Conservation (phyloP, 2,797 vertebrate genomes). For the Percopsis omiscomaycus region DNA sequence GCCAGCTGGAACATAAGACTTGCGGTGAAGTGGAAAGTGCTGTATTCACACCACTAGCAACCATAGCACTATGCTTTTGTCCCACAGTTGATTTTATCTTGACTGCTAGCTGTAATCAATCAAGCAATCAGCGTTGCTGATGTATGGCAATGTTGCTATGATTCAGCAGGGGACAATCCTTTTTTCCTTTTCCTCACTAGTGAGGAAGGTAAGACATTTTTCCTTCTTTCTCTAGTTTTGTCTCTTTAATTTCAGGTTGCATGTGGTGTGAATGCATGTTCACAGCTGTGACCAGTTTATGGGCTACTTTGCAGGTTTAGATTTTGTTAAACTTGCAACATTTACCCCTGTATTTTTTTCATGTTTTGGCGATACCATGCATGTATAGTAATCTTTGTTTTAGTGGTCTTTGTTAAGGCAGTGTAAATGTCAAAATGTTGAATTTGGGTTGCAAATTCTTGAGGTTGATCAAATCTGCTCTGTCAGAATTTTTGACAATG, state of each 20-base stretch:
- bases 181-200: background rate
- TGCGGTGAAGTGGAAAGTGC: conserved; percentile 1
- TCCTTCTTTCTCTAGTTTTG: background rate
- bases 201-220: background rate
- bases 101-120: conserved; percentile 3
- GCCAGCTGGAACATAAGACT: conserved; percentile 1
- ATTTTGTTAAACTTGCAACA: too few species aligned
- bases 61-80: background rate
- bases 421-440: background rate
- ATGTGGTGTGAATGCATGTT: conserved; percentile 6
- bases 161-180: background rate
- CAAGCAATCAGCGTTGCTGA: background rate
- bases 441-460: too few species aligned
- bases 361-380: background rate
- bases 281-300: conserved; percentile 8
- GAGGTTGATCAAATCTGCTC: too few species aligned
- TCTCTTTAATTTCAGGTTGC: conserved; percentile 1
- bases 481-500: background rate
- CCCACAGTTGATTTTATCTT: conserved; percentile 12
- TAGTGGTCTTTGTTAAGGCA: conserved; percentile 23
- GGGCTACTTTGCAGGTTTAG: too few species aligned
- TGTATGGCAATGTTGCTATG: too few species aligned
- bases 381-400: conserved; percentile 4
- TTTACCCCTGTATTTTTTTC: conserved; percentile 2
- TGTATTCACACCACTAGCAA: conserved; percentile 13